phyloP scores from a whole-genome alignment of 2,797 vertebrate species.

The Pseudomugil gertrudae region DNA sequence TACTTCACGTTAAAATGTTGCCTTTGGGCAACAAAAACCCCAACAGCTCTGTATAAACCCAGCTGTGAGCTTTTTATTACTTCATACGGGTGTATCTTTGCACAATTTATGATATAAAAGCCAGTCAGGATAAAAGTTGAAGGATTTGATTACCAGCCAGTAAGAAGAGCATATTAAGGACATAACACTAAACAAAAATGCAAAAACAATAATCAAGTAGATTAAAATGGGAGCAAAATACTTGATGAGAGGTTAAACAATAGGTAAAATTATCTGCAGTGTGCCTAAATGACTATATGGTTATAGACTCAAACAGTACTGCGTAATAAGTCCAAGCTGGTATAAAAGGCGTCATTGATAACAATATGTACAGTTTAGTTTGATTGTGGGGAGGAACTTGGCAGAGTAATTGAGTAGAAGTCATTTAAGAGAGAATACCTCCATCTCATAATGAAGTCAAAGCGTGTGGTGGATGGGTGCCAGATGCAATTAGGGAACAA shows the following conservation, averaged over 20 bases:
- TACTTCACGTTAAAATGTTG: slow-evolving; percentile 29
- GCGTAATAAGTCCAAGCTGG: slow-evolving; percentile 59
- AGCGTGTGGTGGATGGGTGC: slow-evolving; percentile 75
- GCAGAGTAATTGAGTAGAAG: slow-evolving; percentile 76
- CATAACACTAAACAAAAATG: slow-evolving; percentile 36
- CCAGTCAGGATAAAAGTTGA: slow-evolving; percentile 8
- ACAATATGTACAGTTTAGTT: slow-evolving; percentile 70
- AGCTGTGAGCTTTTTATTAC: slow-evolving; percentile 24
- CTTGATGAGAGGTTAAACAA: slow-evolving; percentile 48
- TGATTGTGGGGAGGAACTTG: slow-evolving; percentile 70
- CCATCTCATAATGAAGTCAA: slow-evolving; percentile 80
- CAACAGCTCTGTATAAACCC: slow-evolving; percentile 14
- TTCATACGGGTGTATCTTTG: slow-evolving; percentile 25
- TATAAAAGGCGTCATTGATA: slow-evolving; percentile 66
- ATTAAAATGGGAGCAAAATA: slow-evolving; percentile 44
- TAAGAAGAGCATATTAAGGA: slow-evolving; percentile 10
- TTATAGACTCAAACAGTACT: slow-evolving; percentile 59
- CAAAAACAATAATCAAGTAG: slow-evolving; percentile 37
- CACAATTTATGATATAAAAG: slow-evolving; percentile 2
- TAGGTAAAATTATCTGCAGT: slow-evolving; percentile 52
- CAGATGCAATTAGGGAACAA: slow-evolving; percentile 78
- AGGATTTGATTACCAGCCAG: slow-evolving; percentile 19
- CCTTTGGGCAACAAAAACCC: slow-evolving; percentile 24
- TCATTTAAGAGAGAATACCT: slow-evolving; percentile 76
- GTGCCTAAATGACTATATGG: slow-evolving; percentile 43